phyloP scores from a whole-genome alignment of 53 echinoderm and acorn worm species.

The Paracentrotus lividus region DNA sequence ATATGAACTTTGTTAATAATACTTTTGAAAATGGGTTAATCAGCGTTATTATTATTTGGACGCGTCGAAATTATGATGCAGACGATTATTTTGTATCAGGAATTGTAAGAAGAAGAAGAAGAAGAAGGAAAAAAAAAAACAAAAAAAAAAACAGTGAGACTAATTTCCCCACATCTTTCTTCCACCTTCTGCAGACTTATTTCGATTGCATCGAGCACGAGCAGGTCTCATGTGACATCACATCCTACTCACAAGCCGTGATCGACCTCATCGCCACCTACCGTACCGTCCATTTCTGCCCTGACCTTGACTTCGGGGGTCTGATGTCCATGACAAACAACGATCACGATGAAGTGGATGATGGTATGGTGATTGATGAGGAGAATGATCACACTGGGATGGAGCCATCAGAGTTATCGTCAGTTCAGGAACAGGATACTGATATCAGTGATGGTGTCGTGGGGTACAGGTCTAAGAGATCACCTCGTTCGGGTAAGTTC shows the following conservation, averaged over 20 bases:
- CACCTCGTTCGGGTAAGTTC: background rate
- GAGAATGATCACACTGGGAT: background rate
- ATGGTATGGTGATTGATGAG: background rate
- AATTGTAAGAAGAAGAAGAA: too few species aligned
- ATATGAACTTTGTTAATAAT: too few species aligned
- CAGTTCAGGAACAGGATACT: constrained; percentile 37
- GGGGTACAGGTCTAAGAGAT: background rate
- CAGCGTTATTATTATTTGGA: too few species aligned
- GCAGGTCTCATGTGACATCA: constrained; percentile 61
- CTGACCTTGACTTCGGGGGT: constrained; percentile 60
- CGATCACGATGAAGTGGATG: background rate
- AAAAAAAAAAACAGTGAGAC: background rate
- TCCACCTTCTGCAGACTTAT: constrained; percentile 43
- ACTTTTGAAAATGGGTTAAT: too few species aligned
- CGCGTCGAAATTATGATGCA: too few species aligned
- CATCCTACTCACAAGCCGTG: constrained; percentile 65
- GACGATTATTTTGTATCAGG: too few species aligned
- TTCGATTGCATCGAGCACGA: constrained; percentile 69
- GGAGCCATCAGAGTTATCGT: constrained; percentile 50
- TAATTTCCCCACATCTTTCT: background rate
- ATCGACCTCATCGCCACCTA: constrained; percentile 62
- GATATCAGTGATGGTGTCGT: background rate
- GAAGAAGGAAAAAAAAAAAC: too few species aligned
- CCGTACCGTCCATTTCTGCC: constrained; percentile 67
- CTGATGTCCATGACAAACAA: constrained; percentile 38